phyloP scores from a whole-genome alignment of 2,797 vertebrate species.

The Anniella stebbinsi region DNA sequence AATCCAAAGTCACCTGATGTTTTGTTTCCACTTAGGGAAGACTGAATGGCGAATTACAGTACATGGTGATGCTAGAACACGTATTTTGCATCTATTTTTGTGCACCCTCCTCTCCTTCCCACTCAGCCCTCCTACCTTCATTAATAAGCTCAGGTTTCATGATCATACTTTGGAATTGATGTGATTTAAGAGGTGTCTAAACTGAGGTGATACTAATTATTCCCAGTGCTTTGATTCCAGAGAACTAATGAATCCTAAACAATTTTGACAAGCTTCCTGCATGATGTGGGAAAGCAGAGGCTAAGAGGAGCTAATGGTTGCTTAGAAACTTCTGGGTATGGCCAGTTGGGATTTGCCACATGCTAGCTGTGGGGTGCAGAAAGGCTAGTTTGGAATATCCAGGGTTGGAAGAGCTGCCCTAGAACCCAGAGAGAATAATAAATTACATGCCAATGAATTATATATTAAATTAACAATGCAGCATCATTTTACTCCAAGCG shows the following conservation, averaged over 20 bases:
- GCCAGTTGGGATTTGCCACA: neutral
- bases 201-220: too few relatives aligned
- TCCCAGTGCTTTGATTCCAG: neutral
- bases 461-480: neutral
- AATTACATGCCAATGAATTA: neutral
- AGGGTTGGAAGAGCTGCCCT: neutral
- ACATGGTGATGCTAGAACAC: neutral
- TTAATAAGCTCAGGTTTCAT: neutral
- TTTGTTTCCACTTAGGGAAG: neutral
- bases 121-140: neutral
- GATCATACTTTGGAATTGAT: neutral
- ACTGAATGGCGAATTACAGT: neutral
- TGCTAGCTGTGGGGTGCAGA: neutral
- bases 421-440: conserved; percentile 26
- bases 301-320: neutral
- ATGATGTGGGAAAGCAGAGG: neutral
- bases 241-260: neutral
- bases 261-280: neutral
- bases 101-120: neutral
- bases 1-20: neutral
- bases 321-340: neutral
- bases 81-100: neutral
- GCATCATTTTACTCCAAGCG: conserved; percentile 25
- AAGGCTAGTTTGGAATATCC: neutral
- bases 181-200: neutral